phyloP scores from a whole-genome alignment of 2,113 vertebrate genomes.

The Chloebia gouldiae region DNA sequence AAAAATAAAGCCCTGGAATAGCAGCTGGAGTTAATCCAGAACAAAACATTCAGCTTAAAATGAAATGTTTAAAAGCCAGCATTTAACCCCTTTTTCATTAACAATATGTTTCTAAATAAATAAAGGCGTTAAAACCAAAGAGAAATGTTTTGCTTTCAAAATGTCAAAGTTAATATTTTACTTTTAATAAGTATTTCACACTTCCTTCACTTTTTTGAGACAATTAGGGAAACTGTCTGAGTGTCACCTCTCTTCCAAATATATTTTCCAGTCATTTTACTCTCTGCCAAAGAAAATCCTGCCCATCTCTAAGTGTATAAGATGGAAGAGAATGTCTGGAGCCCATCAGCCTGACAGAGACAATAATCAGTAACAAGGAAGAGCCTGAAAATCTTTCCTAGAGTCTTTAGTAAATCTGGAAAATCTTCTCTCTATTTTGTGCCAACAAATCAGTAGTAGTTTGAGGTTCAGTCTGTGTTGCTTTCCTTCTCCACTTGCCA shows the following conservation, averaged over 20 bases:
- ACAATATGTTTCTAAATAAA: neutral
- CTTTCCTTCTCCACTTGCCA: neutral
- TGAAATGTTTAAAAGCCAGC: neutral
- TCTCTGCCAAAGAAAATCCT: neutral
- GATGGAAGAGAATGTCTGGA: neutral
- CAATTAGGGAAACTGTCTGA: neutral
- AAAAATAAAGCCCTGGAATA: neutral
- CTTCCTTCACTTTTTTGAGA: neutral
- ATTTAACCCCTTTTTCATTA: neutral
- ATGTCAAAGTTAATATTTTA: neutral
- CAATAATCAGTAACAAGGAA: neutral
- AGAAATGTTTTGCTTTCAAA: neutral
- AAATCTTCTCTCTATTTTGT: neutral
- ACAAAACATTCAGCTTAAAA: neutral
- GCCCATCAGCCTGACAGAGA: neutral
- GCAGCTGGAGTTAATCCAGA: slow-evolving; percentile 3
- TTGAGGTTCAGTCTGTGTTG: neutral
- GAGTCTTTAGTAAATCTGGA: neutral
- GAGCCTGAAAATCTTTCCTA: neutral
- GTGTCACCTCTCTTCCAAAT: neutral
- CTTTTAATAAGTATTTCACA: neutral
- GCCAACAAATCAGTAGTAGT: neutral
- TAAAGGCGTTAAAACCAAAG: neutral
- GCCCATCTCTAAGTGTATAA: neutral
- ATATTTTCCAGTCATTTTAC: neutral